Conservation (phyloP, 1,140 invertebrate species). For the Papilio machaon region DNA sequence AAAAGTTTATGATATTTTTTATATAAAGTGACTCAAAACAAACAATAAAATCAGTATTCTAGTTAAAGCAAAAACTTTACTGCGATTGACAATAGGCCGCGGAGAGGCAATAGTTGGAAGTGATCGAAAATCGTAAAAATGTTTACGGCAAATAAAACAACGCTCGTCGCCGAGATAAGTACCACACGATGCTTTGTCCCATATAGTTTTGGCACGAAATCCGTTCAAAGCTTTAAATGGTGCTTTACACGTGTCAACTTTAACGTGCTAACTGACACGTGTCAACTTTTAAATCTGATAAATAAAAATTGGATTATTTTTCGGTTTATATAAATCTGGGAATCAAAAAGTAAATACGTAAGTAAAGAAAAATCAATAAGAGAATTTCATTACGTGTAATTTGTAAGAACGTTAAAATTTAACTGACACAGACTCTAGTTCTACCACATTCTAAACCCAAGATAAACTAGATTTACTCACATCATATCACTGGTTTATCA, state of each 20-base stretch:
- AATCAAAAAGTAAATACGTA: no score
- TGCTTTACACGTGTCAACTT: slow-evolving; percentile 9
- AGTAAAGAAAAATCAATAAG: no score
- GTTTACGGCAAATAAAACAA: slow-evolving; percentile 32
- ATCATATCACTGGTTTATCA: no score
- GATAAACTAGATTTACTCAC: no score
- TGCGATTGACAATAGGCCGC: slow-evolving; percentile 20
- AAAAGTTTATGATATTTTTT: no score
- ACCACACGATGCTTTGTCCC: neutral
- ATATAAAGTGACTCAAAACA: neutral
- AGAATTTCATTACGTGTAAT: no score
- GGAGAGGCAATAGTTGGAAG: slow-evolving; percentile 30
- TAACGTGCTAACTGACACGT: neutral
- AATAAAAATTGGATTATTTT: no score
- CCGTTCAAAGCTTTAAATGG: slow-evolving; percentile 6
- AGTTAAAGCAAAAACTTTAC: slow-evolving; percentile 14
- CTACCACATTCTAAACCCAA: no score
- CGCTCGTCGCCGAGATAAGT: slow-evolving; percentile 1
- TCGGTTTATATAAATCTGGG: no score
- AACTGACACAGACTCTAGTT: no score
- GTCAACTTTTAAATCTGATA: neutral
- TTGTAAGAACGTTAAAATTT: no score
- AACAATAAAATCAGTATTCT: slow-evolving; percentile 4
- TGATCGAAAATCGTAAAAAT: slow-evolving; percentile 28
- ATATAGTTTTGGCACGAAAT: neutral